Conservation (phyloP, 2,888 invertebrate genomes). For the Chymomyza procnemis region DNA sequence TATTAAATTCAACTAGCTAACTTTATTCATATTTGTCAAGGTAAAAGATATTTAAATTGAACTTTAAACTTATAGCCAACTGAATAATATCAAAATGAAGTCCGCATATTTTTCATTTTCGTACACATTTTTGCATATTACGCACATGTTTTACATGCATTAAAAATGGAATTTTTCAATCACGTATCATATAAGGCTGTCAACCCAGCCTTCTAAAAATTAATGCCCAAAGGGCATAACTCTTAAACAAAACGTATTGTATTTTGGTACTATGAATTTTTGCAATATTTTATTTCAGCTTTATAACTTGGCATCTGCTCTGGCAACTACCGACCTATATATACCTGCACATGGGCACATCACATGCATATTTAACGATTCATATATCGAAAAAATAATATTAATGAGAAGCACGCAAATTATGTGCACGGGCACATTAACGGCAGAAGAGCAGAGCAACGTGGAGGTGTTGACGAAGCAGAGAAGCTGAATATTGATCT, state of each 20-base stretch:
- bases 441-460: slow-evolving; percentile 40
- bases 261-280: slow-evolving; percentile 8
- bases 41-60: not conserved
- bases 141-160: not conserved
- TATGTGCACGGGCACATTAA: slow-evolving; percentile 34
- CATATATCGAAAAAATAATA: slow-evolving; percentile 27
- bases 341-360: slow-evolving; percentile 7
- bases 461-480: not conserved
- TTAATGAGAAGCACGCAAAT: slow-evolving; percentile 54
- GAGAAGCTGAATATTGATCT: not conserved
- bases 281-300: slow-evolving; percentile 37
- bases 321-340: not conserved
- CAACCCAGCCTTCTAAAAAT: not conserved
- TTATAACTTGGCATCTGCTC: not conserved
- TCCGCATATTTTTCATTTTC: not conserved
- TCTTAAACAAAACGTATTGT: not conserved
- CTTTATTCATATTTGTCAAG: too few species aligned
- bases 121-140: not conserved
- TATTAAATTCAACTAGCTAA: too few species aligned
- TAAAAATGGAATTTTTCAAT: not conserved
- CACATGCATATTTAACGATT: slow-evolving; percentile 39
- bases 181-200: not conserved
- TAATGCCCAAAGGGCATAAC: not conserved
- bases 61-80: not conserved
- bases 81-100: not conserved